phyloP scores from a whole-genome alignment of 2,113 vertebrate species.

The Chascanopsetta lugubris region DNA sequence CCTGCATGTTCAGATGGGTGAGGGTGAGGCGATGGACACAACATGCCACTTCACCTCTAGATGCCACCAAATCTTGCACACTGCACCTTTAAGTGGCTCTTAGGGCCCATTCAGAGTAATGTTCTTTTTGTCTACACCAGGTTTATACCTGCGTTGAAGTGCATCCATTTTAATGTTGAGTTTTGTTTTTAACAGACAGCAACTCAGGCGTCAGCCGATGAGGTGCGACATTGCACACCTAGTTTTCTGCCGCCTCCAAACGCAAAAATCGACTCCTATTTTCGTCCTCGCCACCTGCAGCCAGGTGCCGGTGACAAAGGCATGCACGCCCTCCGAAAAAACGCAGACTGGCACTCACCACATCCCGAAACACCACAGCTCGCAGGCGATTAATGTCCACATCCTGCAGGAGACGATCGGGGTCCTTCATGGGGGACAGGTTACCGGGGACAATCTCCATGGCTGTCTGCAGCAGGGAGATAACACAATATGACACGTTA shows the following conservation, averaged over 20 bases:
- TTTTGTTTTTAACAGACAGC: not conserved
- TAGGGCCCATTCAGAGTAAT: not conserved
- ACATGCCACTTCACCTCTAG: no score
- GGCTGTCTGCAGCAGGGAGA: constrained; percentile 80
- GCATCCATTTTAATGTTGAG: not conserved
- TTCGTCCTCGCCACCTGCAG: constrained; percentile 11
- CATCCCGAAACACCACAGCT: constrained; percentile 95
- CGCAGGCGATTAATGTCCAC: constrained; percentile 96
- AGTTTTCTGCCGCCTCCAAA: constrained; percentile 4
- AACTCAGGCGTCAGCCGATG: not conserved
- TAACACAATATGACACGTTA: constrained; percentile 43
- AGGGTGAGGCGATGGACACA: no score
- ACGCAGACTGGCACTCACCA: constrained; percentile 82
- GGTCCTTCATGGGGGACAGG: constrained; percentile 93
- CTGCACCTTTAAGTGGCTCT: constrained; percentile 4
- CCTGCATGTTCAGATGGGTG: no score
- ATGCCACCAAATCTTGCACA: no score
- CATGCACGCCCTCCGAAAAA: not conserved
- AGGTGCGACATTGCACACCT: constrained; percentile 1
- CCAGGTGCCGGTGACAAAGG: constrained; percentile 23
- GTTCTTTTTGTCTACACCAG: not conserved
- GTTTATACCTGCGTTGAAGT: not conserved
- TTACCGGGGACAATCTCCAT: constrained; percentile 89
- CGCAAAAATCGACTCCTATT: not conserved
- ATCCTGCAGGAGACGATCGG: constrained; percentile 94